Base-by-base conservation (phyloP, 2,113 vertebrate species). In the Pomatorhinus ruficollis region DNA sequence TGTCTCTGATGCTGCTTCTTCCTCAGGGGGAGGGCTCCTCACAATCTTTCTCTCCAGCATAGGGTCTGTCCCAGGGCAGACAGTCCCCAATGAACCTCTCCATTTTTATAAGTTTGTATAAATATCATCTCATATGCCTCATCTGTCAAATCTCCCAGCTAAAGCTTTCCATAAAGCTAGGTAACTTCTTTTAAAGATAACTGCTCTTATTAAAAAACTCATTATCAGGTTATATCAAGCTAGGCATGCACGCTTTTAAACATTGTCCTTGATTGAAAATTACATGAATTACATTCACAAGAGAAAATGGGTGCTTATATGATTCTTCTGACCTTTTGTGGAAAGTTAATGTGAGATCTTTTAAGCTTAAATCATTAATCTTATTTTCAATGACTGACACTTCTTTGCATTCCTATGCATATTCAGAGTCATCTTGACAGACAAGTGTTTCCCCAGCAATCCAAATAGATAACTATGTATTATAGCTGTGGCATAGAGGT, bases 341-440 rank as follows among this genome's bases (percentile, higher is more conserved):
- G 64, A 93, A 94, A 70, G 83, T 78, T 93, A 92, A 83, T 52
- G 15, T n/a, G 47, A 78, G 20, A 49, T 71, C 42, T 86, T 64
- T 66, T 52, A n/a, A 60, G 30, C 56, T 74, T 71, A 66, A 83
- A 71, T 75, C 33, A 84, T 93, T 83, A 89, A 69, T 82, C 57
- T 69, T 56, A 18, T 82, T 84, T 82, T 75, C 79, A 76, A 12
- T 53, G 50, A 65, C 57, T 89, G 63, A 71, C 42, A 63, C 23
- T 28, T 91, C 35, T 84, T 30, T 50, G 20, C 28, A 54, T 15
- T 85, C 27, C 39, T 54, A 15, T 61, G n/a, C 31, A 33, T 40
- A 77, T 35, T 56, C n/a, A 79, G 23, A 57, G 45, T 76, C 59
- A 63, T 83, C 19, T 40, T 87, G 59, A 76, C 27, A 77, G 81